These are phyloP conservation scores for Anadara kagoshimensis DNA, from an alignment of 1,140 invertebrate species.

Conservation along the genomic window DNA sequence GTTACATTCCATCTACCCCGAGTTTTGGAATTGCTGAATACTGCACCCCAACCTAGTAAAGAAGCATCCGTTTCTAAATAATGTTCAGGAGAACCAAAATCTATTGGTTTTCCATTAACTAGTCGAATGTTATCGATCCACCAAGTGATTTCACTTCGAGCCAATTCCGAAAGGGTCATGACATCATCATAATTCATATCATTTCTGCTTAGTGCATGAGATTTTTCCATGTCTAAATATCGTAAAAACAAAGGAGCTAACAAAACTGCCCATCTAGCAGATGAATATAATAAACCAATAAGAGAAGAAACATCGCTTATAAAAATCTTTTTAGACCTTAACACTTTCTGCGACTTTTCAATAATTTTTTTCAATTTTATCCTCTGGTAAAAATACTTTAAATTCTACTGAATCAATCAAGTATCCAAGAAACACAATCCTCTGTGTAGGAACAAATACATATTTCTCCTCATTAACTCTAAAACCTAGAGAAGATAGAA, in stretches of 20 bases:
- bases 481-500: too few species aligned
- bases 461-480: slow-evolving; percentile 16
- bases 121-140: slow-evolving; percentile 1
- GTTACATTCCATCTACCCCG: slow-evolving; percentile 23
- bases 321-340: not conserved
- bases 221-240: too few species aligned
- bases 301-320: not conserved
- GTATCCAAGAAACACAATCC: slow-evolving; percentile 16
- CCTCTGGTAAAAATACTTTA: slow-evolving; percentile 2
- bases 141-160: slow-evolving; percentile 4
- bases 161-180: not conserved
- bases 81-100: not conserved
- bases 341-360: not conserved
- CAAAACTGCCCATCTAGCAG: not conserved
- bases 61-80: slow-evolving; percentile 31
- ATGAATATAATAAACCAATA: not conserved
- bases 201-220: not conserved
- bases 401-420: slow-evolving; percentile 14
- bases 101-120: slow-evolving; percentile 6
- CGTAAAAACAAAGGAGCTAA: slow-evolving; percentile 13
- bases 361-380: slow-evolving; percentile 9
- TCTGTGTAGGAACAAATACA: not conserved
- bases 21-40: not conserved
- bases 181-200: slow-evolving; percentile 11
- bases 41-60: slow-evolving; percentile 17